phyloP scores from a whole-genome alignment of 2,888 invertebrate genomes.

The Eucera pruinosa region DNA sequence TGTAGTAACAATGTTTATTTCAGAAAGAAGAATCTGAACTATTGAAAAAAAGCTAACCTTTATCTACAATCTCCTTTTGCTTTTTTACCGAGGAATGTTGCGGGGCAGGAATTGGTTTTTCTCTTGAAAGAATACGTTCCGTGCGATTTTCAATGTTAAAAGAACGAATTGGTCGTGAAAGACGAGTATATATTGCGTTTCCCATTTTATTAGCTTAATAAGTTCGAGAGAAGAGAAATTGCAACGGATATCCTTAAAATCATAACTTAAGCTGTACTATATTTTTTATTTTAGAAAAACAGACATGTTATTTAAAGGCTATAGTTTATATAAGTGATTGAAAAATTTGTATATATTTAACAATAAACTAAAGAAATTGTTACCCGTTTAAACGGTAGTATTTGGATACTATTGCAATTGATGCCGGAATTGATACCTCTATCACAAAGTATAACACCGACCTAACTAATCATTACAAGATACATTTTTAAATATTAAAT shows the following conservation, averaged over 20 bases:
- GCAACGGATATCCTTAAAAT: neutral
- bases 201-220: constrained; percentile 86
- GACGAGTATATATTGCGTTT: constrained; percentile 87
- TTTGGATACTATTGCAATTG: neutral
- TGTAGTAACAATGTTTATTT: neutral
- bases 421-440: too few relatives aligned
- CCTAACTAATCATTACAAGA: too few relatives aligned
- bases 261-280: constrained; percentile 13
- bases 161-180: constrained; percentile 87
- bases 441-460: too few relatives aligned
- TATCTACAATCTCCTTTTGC: constrained; percentile 88
- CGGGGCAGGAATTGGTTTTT: constrained; percentile 89
- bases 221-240: neutral
- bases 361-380: neutral
- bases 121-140: constrained; percentile 88
- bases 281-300: neutral
- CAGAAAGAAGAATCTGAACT: neutral
- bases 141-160: constrained; percentile 92
- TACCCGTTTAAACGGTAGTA: neutral
- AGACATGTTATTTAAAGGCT: neutral
- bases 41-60: constrained; percentile 79
- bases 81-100: constrained; percentile 87
- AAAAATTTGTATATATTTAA: neutral
- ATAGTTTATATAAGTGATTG: neutral
- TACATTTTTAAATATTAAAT: neutral